These are phyloP conservation scores for Crocallis elinguaria DNA, from an alignment of 2,888 invertebrate genomes.

Conservation along the genomic window DNA sequence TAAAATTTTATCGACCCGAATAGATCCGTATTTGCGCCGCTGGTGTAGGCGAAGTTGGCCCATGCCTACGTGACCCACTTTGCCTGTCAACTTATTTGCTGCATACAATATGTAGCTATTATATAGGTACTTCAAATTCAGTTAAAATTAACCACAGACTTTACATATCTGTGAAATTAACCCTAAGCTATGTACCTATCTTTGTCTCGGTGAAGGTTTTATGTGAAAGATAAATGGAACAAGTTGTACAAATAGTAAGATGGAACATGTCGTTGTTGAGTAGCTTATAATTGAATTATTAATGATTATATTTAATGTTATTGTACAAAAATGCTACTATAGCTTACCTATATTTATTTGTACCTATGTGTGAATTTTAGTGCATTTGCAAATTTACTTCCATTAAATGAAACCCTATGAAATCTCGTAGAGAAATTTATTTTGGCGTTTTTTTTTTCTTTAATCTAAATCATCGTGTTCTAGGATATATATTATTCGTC, in stretches of 20 bases:
- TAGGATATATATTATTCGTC: no score
- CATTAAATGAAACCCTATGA: conserved; percentile 46
- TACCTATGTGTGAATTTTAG: conserved; percentile 51
- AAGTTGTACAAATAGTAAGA: conserved; percentile 19
- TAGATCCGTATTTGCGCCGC: no score
- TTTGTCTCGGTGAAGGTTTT: conserved; percentile 2
- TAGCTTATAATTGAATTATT: conserved; percentile 6
- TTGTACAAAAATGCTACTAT: conserved; percentile 29
- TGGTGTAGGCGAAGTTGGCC: no score
- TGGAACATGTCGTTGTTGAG: background rate
- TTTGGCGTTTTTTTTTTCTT: conserved; percentile 43
- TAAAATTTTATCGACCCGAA: no score
- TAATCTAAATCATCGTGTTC: no score
- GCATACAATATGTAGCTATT: no score
- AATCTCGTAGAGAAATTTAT: conserved; percentile 46
- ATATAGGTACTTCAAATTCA: no score
- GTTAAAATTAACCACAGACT: background rate
- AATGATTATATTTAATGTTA: conserved; percentile 3
- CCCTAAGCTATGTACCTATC: background rate
- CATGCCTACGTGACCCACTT: no score
- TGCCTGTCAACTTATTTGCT: no score
- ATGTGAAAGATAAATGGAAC: conserved; percentile 24
- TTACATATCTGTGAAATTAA: background rate
- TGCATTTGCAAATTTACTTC: conserved; percentile 51
- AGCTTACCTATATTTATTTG: no score